Evolutionary conservation across 2,113 vertebrate genomes (phyloP), one percentile per base, ranked within the genome.

Genomic region (Andinoacara biseriatus): DNA sequence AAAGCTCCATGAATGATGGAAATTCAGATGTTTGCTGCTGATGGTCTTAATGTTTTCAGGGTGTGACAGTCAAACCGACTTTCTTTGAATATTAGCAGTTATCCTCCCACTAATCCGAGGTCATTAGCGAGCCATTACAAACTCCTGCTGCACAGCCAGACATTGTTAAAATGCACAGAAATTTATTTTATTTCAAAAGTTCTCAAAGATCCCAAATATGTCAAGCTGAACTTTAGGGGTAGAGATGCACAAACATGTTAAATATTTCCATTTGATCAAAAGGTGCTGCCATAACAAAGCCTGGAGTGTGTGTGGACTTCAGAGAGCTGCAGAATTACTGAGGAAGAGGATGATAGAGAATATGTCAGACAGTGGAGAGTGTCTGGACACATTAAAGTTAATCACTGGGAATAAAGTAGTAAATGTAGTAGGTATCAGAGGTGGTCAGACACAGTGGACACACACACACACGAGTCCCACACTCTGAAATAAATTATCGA

Each of bases 121-220:
- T 24, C 22, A 35, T 46, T 43, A 46, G 56, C 2, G 0, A 35
- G 18, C 5, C 24, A 43, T 49, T 60, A 14, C 38, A 81, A 11
- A 14, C 43, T 72, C 38, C 33, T 10, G 7, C 57, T 43, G 40
- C 8, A 22, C 20, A 35, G 35, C 22, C 35, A 40, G 17, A 20
- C 61, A 67, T 76, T 59, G 33, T 29, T 31, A 35, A 61, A 52
- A 62, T 46, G 43, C 43, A 20, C 49, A 54, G 49, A 49, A 49
- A 15, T 49, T 54, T 3, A 9, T 46, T 13, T 22, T 67, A 11
- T 14, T 63, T 69, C 11, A 58, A 58, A 69, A n/a, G 7, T 20
- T 49, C 72, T 80, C 35, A 80, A 58, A 80, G 33, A 52, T 43
- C 78, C 35, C 40, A 69, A 31, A 46, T 20, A 14, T 52, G 46